Percentiles rank a stretch among this genome's conserved stretches.
phyloP scores from a whole-genome alignment of 2,888 invertebrate genomes.

The Gymnosoma rotundatum region DNA sequence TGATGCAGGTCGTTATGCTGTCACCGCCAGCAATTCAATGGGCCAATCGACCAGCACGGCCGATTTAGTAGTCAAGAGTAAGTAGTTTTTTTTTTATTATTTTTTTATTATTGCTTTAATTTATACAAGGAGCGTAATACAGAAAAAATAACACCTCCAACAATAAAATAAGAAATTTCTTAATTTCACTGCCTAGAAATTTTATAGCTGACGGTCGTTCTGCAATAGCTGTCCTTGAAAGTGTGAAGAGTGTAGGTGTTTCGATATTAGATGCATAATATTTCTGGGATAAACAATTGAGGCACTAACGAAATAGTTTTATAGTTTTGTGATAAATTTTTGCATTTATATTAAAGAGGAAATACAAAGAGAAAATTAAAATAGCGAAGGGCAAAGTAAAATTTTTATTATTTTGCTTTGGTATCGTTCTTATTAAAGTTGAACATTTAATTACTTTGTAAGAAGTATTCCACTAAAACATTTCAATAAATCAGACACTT shows the following conservation, averaged over 20 bases:
- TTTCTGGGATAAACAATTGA: background rate
- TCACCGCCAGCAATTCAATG: slow-evolving; percentile 88
- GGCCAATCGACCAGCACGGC: slow-evolving; percentile 90
- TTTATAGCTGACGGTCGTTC: background rate
- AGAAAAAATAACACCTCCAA: background rate
- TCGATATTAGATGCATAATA: background rate
- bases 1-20: slow-evolving; percentile 91
- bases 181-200: slow-evolving; percentile 8
- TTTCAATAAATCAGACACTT: too few relatives aligned
- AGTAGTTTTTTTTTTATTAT: slow-evolving; percentile 75
- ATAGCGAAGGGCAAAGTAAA: too few relatives aligned
- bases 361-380: too few relatives aligned
- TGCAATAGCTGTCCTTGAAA: background rate
- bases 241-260: background rate
- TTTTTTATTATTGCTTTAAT: background rate
- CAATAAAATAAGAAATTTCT: slow-evolving; percentile 7
- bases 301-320: background rate
- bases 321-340: too few relatives aligned
- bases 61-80: slow-evolving; percentile 91
- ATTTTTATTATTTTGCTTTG: too few relatives aligned
- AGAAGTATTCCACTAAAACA: too few relatives aligned
- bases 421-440: too few relatives aligned
- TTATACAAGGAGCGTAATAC: background rate
- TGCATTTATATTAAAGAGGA: too few relatives aligned
- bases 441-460: too few relatives aligned